Base-by-base conservation (phyloP, 1,140 invertebrate genomes). In the Campoletis sonorensis region DNA sequence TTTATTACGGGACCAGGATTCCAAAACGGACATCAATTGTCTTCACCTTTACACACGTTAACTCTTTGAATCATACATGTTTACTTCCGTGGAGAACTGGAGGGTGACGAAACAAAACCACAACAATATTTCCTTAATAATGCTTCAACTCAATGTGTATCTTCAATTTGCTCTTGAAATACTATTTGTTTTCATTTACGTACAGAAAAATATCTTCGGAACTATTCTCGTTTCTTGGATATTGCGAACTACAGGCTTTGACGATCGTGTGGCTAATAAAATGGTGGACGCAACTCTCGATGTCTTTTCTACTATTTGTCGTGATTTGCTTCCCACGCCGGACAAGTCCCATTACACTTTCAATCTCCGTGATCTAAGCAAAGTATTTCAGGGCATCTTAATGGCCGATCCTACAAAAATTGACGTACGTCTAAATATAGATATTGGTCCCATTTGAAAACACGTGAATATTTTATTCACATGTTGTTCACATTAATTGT, bases 321-420 rank as follows among this genome's bases (percentile, higher is more conserved):
- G 84, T 58, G 92, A 94, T 84, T 90, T 96, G 1, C 86, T 95
- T 4, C 95, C 95, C 0, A 94, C 94, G 0, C 95, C 95, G 0
- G 91, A 94, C 27, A 96, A 95, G 87, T 95, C 94, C 0, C 95
- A 96, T 87, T 96, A 96, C 83, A 93, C 95, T 5, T 96, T 96
- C 84, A 96, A 96, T 89, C 89, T 96, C 80, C 89, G 95, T 79
- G 94, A 95, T 87, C 92, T 96, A 40, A 93, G 94, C 88, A 94
- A 96, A 86, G 95, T 97, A 16, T 96, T 97, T 86, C 95, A 96
- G 88, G 96, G 96, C 0, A 92, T 95, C 16, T 87, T 95, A 10
- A 95, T 95, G 94, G 89, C 93, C 81, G 91, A 93, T 18, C 92
- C 94, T 0, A 80, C 85, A 21, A 83, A 85, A 27, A 87, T 95